Conservation (phyloP, 2,797 vertebrate genomes). For the Artibeus jamaicensis region DNA sequence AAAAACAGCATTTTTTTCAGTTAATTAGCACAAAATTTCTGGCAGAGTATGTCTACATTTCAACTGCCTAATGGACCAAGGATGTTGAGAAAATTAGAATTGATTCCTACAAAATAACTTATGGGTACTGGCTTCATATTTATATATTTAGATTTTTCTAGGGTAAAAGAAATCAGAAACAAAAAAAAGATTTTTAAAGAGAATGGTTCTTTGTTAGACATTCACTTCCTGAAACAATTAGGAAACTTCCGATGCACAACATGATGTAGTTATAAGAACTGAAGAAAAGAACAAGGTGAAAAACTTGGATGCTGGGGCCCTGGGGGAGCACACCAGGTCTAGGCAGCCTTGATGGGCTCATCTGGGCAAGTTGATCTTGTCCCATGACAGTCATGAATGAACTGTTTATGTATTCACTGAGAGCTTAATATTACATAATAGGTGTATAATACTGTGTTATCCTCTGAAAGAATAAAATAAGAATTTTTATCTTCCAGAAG, state of each 20-base stretch:
- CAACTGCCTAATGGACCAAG: conserved; percentile 32
- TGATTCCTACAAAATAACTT: conserved; percentile 32
- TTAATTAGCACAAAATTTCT: conserved; percentile 51
- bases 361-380: neutral
- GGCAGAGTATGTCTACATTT: conserved; percentile 40
- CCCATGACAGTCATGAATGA: neutral
- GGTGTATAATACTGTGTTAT: neutral
- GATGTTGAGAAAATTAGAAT: conserved; percentile 55
- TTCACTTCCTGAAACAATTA: conserved; percentile 34
- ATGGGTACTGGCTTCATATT: conserved; percentile 38
- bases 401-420: conserved; percentile 20
- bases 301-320: neutral
- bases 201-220: conserved; percentile 28
- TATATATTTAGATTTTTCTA: conserved; percentile 38
- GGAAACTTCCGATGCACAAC: conserved; percentile 23
- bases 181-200: conserved; percentile 36
- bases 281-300: neutral
- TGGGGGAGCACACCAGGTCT: neutral
- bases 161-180: conserved; percentile 44
- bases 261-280: neutral
- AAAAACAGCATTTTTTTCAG: conserved; percentile 5
- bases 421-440: neutral
- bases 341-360: neutral
- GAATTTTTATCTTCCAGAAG: neutral
- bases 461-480: conserved; percentile 12